A percentile compares a stretch with the other conserved stretches of the same genome.
Evolutionary conservation across 2,113 vertebrate species (phyloP).

Genomic region (Pungitius pungitius): DNA sequence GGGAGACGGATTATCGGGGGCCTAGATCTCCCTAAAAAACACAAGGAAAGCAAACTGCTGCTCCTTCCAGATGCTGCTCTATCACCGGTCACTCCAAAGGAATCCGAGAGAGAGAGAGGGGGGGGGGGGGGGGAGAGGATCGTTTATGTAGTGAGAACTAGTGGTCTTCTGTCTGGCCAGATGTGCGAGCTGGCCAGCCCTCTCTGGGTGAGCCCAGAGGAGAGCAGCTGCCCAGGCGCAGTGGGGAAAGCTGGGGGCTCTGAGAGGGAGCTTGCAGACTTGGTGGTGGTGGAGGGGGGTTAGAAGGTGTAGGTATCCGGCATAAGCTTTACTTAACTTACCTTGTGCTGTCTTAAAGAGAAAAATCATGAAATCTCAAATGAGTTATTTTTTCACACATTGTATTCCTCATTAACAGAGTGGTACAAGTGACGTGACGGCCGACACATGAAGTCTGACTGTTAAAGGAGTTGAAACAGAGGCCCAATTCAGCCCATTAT

Average conservation of each 20-base stretch:
- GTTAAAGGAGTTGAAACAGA: constrained; percentile 26
- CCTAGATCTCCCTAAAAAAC: constrained; percentile 78
- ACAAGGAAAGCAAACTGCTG: constrained; percentile 77
- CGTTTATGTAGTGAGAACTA: constrained; percentile 57
- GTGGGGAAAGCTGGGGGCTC: constrained; percentile 54
- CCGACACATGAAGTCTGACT: constrained; percentile 29
- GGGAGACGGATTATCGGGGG: constrained; percentile 83
- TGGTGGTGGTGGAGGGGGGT: constrained; percentile 11
- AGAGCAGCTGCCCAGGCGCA: constrained; percentile 58
- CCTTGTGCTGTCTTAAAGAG: constrained; percentile 73
- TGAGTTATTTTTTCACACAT: constrained; percentile 71
- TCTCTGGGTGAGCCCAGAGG: constrained; percentile 50
- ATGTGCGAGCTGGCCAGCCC: constrained; percentile 70
- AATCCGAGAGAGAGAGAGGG: constrained; percentile 51
- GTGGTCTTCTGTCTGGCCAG: constrained; percentile 72
- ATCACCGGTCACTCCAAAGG: constrained; percentile 74
- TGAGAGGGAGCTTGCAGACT: constrained; percentile 56
- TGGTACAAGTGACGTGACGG: constrained; percentile 34
- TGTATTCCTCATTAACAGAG: constrained; percentile 61
- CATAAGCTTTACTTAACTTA: constrained; percentile 66
- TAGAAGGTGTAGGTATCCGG: constrained; percentile 61
- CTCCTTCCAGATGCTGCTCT: constrained; percentile 83
- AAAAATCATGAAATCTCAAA: constrained; percentile 62
- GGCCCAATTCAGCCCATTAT: constrained; percentile 3
- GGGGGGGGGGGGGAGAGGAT: constrained; percentile 24